phyloP scores from a whole-genome alignment of 2,113 vertebrate species.

The Myiopsitta monachus region DNA sequence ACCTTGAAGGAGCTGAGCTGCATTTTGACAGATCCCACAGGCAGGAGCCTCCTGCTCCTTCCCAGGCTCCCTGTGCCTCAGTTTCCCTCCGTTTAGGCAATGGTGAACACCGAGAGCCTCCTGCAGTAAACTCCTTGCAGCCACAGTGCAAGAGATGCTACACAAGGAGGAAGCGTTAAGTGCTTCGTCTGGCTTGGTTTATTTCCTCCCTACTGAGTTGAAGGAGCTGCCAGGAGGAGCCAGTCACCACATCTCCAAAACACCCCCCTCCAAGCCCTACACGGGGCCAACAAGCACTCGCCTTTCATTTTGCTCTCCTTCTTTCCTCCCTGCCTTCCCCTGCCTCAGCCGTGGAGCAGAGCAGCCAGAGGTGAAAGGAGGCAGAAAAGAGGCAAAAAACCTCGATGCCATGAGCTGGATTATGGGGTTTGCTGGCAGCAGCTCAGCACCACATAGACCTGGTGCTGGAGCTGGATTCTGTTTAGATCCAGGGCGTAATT shows the following conservation, averaged over 20 bases:
- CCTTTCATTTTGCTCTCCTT: neutral
- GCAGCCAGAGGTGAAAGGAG: neutral
- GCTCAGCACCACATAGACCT: accelerated
- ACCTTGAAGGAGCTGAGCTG: neutral
- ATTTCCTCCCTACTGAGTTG: neutral
- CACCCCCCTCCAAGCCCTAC: neutral
- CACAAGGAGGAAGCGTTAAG: accelerated
- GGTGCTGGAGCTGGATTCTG: neutral
- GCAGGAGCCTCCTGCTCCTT: neutral
- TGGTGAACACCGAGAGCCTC: neutral
- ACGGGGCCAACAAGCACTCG: neutral
- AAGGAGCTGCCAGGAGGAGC: neutral
- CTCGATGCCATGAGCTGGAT: accelerated
- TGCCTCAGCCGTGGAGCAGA: neutral
- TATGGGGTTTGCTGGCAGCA: neutral
- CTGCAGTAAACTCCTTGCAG: neutral
- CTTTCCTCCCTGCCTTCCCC: neutral
- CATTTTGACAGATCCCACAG: neutral
- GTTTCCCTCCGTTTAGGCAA: neutral
- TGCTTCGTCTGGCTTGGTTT: neutral
- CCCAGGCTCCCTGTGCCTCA: neutral
- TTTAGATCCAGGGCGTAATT: neutral
- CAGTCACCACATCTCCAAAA: neutral
- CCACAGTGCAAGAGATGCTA: neutral
- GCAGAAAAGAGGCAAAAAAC: neutral